Evolutionary conservation across 1,140 invertebrate genomes (phyloP).

Genomic region (Drosophila arawakana): DNA sequence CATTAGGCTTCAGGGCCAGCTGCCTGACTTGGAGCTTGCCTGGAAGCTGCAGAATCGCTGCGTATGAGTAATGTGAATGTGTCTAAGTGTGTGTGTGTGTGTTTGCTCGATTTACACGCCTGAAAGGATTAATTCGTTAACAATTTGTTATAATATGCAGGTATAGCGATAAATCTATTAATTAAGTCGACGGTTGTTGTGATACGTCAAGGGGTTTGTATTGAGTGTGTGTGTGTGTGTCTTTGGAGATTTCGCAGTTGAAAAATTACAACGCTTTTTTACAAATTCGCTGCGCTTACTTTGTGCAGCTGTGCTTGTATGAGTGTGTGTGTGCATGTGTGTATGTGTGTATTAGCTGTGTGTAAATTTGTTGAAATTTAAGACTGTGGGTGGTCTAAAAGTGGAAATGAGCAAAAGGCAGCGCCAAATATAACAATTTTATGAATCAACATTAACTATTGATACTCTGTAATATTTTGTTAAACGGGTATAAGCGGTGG

Average conservation of each 20-base stretch:
- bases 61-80: conserved; percentile 70
- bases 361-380: conserved; percentile 76
- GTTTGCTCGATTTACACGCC: conserved; percentile 65
- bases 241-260: conserved; percentile 55
- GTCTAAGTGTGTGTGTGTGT: conserved; percentile 1
- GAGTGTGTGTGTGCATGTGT: conserved; percentile 1
- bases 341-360: conserved; percentile 41
- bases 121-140: conserved; percentile 81
- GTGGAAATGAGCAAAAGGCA: conserved; percentile 55
- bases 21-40: background rate
- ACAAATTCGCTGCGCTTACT: conserved; percentile 55
- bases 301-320: conserved; percentile 31
- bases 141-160: conserved; percentile 78
- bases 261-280: conserved; percentile 56
- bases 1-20: conserved; percentile 49
- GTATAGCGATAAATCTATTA: conserved; percentile 80
- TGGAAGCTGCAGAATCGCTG: conserved; percentile 49
- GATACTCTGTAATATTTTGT: conserved; percentile 15
- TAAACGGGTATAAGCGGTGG: background rate
- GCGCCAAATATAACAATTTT: conserved; percentile 46
- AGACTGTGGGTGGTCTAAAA: conserved; percentile 76
- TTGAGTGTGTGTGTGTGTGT: conserved; percentile 24
- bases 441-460: conserved; percentile 51
- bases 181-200: conserved; percentile 76
- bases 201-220: background rate